Evolutionary conservation across 2,888 invertebrate species (phyloP).

Genomic region (Molorchus minor): DNA sequence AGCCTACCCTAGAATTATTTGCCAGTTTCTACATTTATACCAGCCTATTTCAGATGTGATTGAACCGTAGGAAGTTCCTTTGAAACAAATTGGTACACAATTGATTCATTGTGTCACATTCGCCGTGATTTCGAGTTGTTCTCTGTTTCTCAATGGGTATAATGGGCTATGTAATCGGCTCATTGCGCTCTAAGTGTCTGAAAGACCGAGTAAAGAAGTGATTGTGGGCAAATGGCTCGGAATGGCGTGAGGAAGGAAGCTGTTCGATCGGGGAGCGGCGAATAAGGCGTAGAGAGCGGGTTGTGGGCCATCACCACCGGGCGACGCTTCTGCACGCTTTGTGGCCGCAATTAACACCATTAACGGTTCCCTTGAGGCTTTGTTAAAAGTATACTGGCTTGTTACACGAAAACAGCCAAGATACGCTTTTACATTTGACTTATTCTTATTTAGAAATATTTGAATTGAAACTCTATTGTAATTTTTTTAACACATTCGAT

Average conservation of each 20-base stretch:
- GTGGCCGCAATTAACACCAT: slow-evolving; percentile 53
- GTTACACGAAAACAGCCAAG: slow-evolving; percentile 13
- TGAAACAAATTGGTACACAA: slow-evolving; percentile 47
- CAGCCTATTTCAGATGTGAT: slow-evolving; percentile 23
- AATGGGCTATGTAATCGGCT: slow-evolving; percentile 55
- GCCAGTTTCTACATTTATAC: slow-evolving; percentile 8
- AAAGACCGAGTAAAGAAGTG: slow-evolving; percentile 58
- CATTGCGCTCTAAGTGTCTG: slow-evolving; percentile 57
- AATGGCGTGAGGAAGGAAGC: slow-evolving; percentile 60
- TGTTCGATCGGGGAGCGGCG: slow-evolving; percentile 43
- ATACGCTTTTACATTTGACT: no score
- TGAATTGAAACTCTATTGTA: no score
- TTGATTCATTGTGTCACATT: slow-evolving; percentile 46
- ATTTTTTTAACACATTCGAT: no score
- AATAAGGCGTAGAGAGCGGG: slow-evolving; percentile 32
- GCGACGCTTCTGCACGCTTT: slow-evolving; percentile 36
- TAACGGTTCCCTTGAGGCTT: slow-evolving; percentile 43
- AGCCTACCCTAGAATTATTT: background rate
- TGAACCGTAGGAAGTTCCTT: slow-evolving; percentile 36
- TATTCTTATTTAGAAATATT: no score
- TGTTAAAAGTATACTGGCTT: slow-evolving; percentile 12
- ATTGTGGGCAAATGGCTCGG: slow-evolving; percentile 61
- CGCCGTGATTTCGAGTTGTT: slow-evolving; percentile 44
- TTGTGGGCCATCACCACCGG: slow-evolving; percentile 38
- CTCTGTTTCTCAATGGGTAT: slow-evolving; percentile 50